These are phyloP conservation scores for Mesaphorura yosii DNA, from an alignment of 1,140 invertebrate species.

Conservation along the genomic window DNA sequence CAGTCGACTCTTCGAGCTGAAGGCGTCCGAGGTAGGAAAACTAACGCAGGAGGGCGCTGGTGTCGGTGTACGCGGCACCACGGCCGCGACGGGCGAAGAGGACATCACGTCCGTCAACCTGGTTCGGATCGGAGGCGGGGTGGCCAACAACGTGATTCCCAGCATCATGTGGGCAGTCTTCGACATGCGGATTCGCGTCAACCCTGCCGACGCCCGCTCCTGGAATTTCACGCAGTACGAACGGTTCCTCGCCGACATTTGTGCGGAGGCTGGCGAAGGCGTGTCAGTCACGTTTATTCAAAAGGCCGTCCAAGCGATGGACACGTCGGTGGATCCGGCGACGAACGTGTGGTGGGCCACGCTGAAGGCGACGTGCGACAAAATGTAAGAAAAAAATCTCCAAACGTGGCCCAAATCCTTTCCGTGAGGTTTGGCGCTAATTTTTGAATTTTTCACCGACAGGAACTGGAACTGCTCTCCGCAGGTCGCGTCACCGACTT, in stretches of 20 bases:
- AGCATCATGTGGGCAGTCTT: conserved; percentile 60
- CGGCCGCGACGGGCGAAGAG: conserved; percentile 52
- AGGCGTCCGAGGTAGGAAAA: too few relatives aligned
- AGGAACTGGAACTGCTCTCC: neutral
- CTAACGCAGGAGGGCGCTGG: too few relatives aligned
- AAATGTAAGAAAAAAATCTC: conserved; percentile 44
- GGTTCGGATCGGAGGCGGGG: conserved; percentile 68
- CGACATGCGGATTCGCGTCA: conserved; percentile 60
- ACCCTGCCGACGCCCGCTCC: too few relatives aligned
- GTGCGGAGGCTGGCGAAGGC: conserved; percentile 63
- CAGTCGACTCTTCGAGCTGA: too few relatives aligned
- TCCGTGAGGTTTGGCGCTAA: neutral
- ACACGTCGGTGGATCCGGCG: conserved; percentile 50
- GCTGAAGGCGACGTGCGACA: conserved; percentile 50
- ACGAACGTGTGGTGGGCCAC: conserved; percentile 68
- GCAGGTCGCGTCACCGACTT: neutral
- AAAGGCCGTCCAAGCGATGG: conserved; percentile 48
- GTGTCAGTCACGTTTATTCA: conserved; percentile 61
- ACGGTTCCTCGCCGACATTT: conserved; percentile 59
- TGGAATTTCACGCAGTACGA: conserved; percentile 59
- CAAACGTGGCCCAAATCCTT: too few relatives aligned
- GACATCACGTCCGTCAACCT: conserved; percentile 81
- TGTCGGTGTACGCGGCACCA: too few relatives aligned
- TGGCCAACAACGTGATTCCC: conserved; percentile 83
- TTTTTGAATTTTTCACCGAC: neutral